These are phyloP conservation scores for Dunckerocampus dactyliophorus DNA, from an alignment of 2,113 vertebrate genomes.

Conservation along the genomic window DNA sequence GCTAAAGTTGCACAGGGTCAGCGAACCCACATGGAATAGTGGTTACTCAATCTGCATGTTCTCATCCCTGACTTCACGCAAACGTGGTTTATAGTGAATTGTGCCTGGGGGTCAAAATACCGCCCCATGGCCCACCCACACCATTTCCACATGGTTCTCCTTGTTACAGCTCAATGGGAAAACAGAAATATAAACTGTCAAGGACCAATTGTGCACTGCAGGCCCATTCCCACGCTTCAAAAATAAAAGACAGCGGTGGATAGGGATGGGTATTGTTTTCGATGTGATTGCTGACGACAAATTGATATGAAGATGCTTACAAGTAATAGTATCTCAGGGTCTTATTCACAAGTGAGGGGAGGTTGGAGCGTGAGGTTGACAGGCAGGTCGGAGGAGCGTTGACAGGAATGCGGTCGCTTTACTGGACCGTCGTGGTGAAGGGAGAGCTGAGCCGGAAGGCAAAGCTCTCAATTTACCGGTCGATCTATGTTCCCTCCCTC, in stretches of 20 bases:
- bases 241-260: not conserved
- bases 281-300: too few relatives aligned
- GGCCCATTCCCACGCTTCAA: slow-evolving; percentile 2
- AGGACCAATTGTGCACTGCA: not conserved
- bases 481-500: too few relatives aligned
- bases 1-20: slow-evolving; percentile 38
- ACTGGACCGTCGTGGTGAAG: too few relatives aligned
- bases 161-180: slow-evolving; percentile 2
- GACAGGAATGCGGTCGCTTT: too few relatives aligned
- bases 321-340: too few relatives aligned
- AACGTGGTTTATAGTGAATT: slow-evolving; percentile 19
- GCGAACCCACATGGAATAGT: slow-evolving; percentile 17
- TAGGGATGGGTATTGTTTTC: not conserved
- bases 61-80: slow-evolving; percentile 35
- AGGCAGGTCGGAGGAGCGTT: too few relatives aligned
- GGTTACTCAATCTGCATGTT: slow-evolving; percentile 37
- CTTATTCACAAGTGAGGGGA: too few relatives aligned
- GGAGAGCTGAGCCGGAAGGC: too few relatives aligned
- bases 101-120: slow-evolving; percentile 12
- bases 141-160: slow-evolving; percentile 13
- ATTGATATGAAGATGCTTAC: too few relatives aligned
- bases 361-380: too few relatives aligned
- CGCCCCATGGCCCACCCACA: slow-evolving; percentile 20
- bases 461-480: too few relatives aligned
- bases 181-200: slow-evolving; percentile 2